Evolutionary conservation across 2,888 invertebrate genomes (phyloP).

Genomic region (Machimus atricapillus): DNA sequence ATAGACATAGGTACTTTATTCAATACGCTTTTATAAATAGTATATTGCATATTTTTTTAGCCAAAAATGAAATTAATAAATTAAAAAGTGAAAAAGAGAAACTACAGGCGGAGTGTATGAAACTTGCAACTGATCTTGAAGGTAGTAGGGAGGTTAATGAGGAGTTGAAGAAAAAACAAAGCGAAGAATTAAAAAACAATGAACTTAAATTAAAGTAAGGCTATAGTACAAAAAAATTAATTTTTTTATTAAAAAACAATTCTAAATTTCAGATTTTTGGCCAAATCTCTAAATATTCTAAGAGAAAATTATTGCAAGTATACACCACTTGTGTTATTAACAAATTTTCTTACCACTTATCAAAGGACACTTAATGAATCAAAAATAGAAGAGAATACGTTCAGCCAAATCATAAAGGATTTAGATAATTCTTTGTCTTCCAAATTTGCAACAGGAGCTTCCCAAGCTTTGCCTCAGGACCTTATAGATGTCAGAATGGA

Average conservation of each 20-base stretch:
- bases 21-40: neutral
- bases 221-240: neutral
- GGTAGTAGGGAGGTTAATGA: constrained; percentile 49
- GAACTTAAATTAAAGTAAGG: constrained; percentile 55
- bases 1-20: constrained; percentile 54
- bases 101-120: constrained; percentile 50
- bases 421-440: constrained; percentile 49
- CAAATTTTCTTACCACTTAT: constrained; percentile 58
- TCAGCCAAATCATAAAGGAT: constrained; percentile 2
- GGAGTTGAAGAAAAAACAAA: constrained; percentile 52
- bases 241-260: neutral
- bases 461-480: constrained; percentile 49
- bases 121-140: constrained; percentile 49
- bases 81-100: constrained; percentile 53
- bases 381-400: constrained; percentile 38
- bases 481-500: constrained; percentile 51
- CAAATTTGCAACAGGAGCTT: constrained; percentile 47
- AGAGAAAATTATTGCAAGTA: constrained; percentile 60
- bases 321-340: constrained; percentile 59
- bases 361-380: constrained; percentile 52
- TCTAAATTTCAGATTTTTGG: constrained; percentile 53
- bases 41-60: constrained; percentile 48
- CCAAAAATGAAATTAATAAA: constrained; percentile 54
- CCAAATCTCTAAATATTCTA: constrained; percentile 54
- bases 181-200: constrained; percentile 53